Conservation (phyloP, 1,140 invertebrate species). For the Vanessa tameamea region DNA sequence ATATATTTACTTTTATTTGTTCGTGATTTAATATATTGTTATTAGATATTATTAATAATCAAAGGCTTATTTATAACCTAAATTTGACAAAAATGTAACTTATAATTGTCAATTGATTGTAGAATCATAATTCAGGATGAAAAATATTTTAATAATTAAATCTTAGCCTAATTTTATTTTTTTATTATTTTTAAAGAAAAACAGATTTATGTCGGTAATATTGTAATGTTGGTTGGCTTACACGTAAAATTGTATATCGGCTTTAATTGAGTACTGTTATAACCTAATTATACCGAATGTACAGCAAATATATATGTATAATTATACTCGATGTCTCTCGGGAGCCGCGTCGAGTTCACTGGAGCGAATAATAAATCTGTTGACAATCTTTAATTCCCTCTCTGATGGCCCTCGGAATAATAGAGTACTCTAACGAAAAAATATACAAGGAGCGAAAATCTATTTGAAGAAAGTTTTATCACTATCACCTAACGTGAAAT, state of each 20-base stretch:
- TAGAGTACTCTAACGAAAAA: not conserved
- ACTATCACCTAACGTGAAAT: not conserved
- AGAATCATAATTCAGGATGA: no score
- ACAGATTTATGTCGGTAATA: no score
- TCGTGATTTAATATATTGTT: no score
- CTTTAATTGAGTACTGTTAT: constrained; percentile 12
- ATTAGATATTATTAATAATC: no score
- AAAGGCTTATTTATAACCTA: no score
- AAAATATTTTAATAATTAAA: no score
- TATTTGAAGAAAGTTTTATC: not conserved
- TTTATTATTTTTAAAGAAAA: no score
- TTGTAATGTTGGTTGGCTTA: no score
- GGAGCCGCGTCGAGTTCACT: constrained; percentile 59
- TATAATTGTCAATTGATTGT: no score
- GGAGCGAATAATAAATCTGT: constrained; percentile 78
- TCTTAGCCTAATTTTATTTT: no score
- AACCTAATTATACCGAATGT: constrained; percentile 33
- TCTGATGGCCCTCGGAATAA: constrained; percentile 33
- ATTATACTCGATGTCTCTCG: constrained; percentile 56
- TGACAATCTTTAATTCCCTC: constrained; percentile 77
- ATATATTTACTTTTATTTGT: no score
- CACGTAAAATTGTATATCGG: not conserved
- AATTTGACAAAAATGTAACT: no score
- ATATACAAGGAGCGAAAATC: not conserved
- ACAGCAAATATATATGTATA: constrained; percentile 37